These are phyloP conservation scores for Eupristina koningsbergeri DNA, from an alignment of 1,140 invertebrate genomes.

Conservation along the genomic window DNA sequence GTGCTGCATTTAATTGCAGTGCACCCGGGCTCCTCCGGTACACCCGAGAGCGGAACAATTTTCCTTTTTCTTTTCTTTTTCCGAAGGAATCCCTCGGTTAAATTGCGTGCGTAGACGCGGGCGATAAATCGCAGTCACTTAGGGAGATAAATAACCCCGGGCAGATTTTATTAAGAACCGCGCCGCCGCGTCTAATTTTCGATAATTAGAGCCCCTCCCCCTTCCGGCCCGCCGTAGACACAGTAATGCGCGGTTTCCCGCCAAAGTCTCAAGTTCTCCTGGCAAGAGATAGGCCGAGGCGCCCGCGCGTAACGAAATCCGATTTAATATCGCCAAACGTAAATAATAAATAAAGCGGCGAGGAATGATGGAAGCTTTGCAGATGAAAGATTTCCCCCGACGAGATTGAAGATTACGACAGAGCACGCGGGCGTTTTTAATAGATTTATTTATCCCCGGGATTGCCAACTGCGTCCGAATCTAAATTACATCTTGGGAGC, in stretches of 20 bases:
- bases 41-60: neutral
- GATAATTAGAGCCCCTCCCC: slow-evolving; percentile 39
- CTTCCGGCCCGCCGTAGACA: neutral
- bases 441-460: neutral
- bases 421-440: neutral
- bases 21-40: neutral
- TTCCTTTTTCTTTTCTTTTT: too few relatives aligned
- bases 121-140: slow-evolving; percentile 31
- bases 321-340: slow-evolving; percentile 15
- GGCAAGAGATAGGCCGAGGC: neutral
- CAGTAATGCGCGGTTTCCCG: neutral
- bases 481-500: neutral
- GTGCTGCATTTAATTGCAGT: slow-evolving; percentile 40
- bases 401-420: neutral
- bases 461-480: neutral
- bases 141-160: slow-evolving; percentile 32
- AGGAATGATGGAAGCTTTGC: neutral
- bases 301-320: slow-evolving; percentile 15
- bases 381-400: neutral
- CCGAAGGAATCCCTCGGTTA: neutral
- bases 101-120: neutral
- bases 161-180: slow-evolving; percentile 36
- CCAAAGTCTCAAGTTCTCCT: neutral
- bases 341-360: neutral
- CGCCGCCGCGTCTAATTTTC: slow-evolving; percentile 32